Conservation (phyloP, 2,888 invertebrate species). For the Kuschelorhynchus macadamiae region DNA sequence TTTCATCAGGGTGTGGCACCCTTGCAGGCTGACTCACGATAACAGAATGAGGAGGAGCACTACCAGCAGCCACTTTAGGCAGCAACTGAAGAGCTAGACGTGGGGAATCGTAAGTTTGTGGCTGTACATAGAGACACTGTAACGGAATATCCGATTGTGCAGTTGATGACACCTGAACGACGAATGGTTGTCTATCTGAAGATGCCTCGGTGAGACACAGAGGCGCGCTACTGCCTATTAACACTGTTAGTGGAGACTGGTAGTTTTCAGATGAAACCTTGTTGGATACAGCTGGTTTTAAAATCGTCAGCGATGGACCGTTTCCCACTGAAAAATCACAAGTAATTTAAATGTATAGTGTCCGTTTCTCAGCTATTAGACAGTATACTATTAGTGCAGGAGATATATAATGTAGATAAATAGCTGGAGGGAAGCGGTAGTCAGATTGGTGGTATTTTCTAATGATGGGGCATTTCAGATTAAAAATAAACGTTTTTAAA, state of each 20-base stretch:
- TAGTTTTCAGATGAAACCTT: too few species aligned
- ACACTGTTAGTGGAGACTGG: conserved; percentile 67
- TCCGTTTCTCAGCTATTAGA: too few species aligned
- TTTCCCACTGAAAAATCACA: too few species aligned
- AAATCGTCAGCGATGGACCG: too few species aligned
- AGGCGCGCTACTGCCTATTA: conserved; percentile 63
- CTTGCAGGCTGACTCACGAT: conserved; percentile 70
- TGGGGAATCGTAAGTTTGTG: conserved; percentile 63
- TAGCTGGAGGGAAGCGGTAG: too few species aligned
- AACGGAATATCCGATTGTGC: conserved; percentile 66
- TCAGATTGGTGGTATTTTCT: too few species aligned
- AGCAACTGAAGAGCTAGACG: conserved; percentile 63
- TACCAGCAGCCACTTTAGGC: conserved; percentile 64
- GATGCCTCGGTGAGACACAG: conserved; percentile 63
- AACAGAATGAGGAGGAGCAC: conserved; percentile 70
- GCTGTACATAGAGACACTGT: conserved; percentile 68
- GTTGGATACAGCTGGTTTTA: too few species aligned
- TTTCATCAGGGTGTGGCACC: neutral
- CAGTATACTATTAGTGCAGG: too few species aligned
- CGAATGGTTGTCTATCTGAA: conserved; percentile 64
- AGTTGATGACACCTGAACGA: conserved; percentile 65
- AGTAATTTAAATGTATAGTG: too few species aligned
- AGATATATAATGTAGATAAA: too few species aligned
- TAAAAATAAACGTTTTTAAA: too few species aligned
- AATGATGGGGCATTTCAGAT: too few species aligned